phyloP scores from a whole-genome alignment of 2,888 invertebrate genomes.

The Rhorus exstirpatorius region DNA sequence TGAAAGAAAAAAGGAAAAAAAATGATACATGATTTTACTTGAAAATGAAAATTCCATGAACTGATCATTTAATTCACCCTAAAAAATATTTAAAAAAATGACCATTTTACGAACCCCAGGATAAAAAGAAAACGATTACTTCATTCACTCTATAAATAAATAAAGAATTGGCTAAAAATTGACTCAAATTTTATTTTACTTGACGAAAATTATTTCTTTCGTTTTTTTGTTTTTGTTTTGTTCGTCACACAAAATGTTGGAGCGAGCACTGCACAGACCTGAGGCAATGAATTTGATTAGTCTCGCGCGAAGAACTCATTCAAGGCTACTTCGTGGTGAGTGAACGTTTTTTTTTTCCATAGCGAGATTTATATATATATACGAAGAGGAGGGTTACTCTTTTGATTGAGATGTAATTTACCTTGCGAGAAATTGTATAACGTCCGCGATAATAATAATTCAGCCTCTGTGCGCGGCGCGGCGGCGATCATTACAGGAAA shows the following conservation, averaged over 20 bases:
- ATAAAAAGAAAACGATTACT: no score
- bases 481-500: constrained; percentile 55
- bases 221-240: no score
- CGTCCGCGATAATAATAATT: constrained; percentile 66
- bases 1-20: neutral
- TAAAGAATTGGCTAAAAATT: no score
- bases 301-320: constrained; percentile 70
- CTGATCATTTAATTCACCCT: no score
- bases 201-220: no score
- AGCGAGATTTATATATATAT: neutral
- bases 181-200: no score
- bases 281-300: constrained; percentile 72
- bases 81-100: no score
- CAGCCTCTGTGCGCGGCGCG: constrained; percentile 44
- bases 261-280: constrained; percentile 25
- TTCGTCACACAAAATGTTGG: constrained; percentile 21
- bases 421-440: constrained; percentile 69
- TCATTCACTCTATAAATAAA: no score
- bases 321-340: constrained; percentile 54
- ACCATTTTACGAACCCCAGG: no score
- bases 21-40: neutral
- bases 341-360: constrained; percentile 9
- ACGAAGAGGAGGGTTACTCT: constrained; percentile 37
- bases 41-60: neutral
- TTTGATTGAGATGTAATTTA: constrained; percentile 70